These are phyloP conservation scores for Cyclophora albipunctata DNA, from an alignment of 2,888 invertebrate genomes.

Conservation along the genomic window DNA sequence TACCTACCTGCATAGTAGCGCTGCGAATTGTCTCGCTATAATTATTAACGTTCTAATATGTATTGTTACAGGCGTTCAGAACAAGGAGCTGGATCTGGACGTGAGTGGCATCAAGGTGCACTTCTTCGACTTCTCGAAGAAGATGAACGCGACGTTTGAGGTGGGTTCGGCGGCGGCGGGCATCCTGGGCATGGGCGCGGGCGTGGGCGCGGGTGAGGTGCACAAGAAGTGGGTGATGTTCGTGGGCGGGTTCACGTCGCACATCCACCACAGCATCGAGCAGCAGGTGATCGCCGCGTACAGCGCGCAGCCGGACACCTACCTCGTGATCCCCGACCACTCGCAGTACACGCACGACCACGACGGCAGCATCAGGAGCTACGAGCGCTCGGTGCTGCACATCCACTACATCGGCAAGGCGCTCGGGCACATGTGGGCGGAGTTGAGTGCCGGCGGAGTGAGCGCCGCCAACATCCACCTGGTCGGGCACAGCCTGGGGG, in stretches of 20 bases:
- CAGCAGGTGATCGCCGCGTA: constrained; percentile 22
- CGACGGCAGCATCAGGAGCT: constrained; percentile 18
- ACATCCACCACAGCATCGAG: constrained; percentile 52
- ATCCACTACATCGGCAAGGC: constrained; percentile 25
- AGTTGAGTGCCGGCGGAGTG: constrained; percentile 18
- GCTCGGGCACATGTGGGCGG: constrained; percentile 17
- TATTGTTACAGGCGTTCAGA: constrained; percentile 42
- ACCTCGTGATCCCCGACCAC: constrained; percentile 26
- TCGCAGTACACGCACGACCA: constrained; percentile 22
- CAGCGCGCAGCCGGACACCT: constrained; percentile 19
- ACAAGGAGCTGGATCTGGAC: constrained; percentile 40
- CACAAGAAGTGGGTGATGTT: constrained; percentile 47
- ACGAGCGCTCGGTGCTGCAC: constrained; percentile 24
- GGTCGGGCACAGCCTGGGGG: constrained; percentile 26
- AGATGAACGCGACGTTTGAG: constrained; percentile 32
- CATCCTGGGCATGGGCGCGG: constrained; percentile 33
- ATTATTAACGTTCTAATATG: neutral
- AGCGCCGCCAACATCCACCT: constrained; percentile 17
- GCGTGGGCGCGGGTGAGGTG: constrained; percentile 33
- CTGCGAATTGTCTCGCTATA: no score
- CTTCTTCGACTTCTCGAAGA: constrained; percentile 49
- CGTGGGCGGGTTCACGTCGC: constrained; percentile 56
- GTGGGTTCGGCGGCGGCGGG: constrained; percentile 45
- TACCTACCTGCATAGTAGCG: no score
- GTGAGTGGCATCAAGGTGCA: constrained; percentile 50